phyloP scores from a whole-genome alignment of 2,113 vertebrate species.

The Melanerpes aurifrons region DNA sequence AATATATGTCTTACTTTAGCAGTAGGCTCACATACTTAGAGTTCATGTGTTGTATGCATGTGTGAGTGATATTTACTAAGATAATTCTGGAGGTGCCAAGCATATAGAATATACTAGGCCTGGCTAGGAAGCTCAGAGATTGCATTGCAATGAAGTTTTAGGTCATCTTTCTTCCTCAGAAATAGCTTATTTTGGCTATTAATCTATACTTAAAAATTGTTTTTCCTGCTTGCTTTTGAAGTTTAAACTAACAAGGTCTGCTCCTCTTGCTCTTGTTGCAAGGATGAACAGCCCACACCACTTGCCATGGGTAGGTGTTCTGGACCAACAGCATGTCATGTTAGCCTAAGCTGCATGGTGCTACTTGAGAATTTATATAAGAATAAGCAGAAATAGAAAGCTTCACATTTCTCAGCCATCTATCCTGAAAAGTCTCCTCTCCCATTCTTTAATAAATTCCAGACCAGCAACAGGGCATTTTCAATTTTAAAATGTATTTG shows the following conservation, averaged over 20 bases:
- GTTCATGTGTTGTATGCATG: rapidly evolving
- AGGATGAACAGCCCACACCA: not conserved
- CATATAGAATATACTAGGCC: not conserved
- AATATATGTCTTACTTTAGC: not conserved
- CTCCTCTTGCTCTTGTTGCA: not conserved
- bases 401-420: not conserved
- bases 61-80: not conserved
- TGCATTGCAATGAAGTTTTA: not conserved
- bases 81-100: not conserved
- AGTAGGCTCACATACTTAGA: not conserved
- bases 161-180: not conserved
- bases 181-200: not conserved
- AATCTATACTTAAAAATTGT: not conserved
- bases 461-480: not conserved
- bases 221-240: not conserved
- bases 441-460: not conserved
- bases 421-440: not conserved
- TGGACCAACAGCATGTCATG: not conserved
- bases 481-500: not conserved
- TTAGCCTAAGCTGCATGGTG: not conserved
- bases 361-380: not conserved
- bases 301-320: not conserved
- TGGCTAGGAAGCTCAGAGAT: not conserved
- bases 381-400: not conserved
- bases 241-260: not conserved